These are phyloP conservation scores for Myotis davidii DNA, from an alignment of 2,113 vertebrate species.

Conservation along the genomic window DNA sequence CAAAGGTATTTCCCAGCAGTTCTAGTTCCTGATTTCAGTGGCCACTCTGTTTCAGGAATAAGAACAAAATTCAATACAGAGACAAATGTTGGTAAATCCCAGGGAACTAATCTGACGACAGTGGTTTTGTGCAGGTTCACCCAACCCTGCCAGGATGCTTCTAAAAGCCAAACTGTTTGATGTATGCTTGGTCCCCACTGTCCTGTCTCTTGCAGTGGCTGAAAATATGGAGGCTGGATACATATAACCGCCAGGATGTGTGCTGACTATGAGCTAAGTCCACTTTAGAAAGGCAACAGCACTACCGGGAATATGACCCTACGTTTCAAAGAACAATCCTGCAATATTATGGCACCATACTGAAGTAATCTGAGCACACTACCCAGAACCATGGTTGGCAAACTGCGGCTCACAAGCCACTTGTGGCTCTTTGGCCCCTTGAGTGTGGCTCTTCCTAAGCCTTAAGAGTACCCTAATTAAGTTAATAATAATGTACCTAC, in stretches of 20 bases:
- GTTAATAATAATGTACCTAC: no score
- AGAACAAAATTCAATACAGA: conserved; percentile 29
- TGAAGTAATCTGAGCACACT: background rate
- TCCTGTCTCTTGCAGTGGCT: background rate
- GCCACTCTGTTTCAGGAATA: conserved; percentile 57
- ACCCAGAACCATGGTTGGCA: background rate
- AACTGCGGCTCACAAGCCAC: no score
- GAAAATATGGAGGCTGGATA: background rate
- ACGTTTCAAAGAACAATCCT: background rate
- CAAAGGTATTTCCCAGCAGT: conserved; percentile 66
- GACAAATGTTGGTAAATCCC: conserved; percentile 47
- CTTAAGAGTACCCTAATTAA: no score
- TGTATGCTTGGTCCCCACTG: background rate
- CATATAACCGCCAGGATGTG: background rate
- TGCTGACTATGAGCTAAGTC: background rate
- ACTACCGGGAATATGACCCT: background rate
- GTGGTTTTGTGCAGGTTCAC: background rate
- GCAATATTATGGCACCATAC: background rate
- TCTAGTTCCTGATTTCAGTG: conserved; percentile 67
- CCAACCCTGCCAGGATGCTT: background rate
- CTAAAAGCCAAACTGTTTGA: background rate
- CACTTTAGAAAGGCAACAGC: background rate
- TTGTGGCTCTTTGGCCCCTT: no score
- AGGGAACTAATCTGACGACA: background rate
- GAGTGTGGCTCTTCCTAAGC: no score